Base-by-base conservation (phyloP, 2,888 invertebrate genomes). In the Hydroisotoma schaefferi region DNA sequence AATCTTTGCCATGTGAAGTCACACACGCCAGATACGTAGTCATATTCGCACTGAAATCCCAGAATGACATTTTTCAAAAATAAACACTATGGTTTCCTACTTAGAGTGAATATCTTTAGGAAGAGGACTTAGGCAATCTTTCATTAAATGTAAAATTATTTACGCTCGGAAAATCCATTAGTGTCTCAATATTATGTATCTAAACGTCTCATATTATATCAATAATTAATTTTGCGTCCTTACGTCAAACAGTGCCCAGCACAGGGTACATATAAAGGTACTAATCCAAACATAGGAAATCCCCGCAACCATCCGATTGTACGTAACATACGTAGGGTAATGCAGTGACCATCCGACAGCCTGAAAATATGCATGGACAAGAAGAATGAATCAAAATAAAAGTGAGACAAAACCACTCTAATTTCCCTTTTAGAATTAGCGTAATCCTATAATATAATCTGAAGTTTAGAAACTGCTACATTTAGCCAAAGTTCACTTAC, bases 281-380 rank as follows among this genome's bases (percentile, higher is more conserved):
- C n/a, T 44, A 1, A 44, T 40, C 62, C 62, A 63, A n/a, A 52
- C 33, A 22, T n/a, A 28, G 15, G 15, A 20, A n/a, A 51, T 51
- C 18, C 33, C 53, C 4, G 15, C 12, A 4, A 20, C 22, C 33
- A 63, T 26, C 43, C 59, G 43, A 1, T 29, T 40, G 51, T 53
- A 46, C 20, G 63, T 63, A 10, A 63, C 44, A 46, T 29, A 54
- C 22, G 20, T 37, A 15, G 59, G 57, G 25, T 63, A 63, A 49
- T 63, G 59, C 1, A 63, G 28, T 2, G 63, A 44, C 63, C 63
- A 63, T 22, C 58, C 44, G 27, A 63, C 57, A 47, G 61, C 61
- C 60, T 60, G 29, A 37, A 40, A 26, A 58, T 20, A 15, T 52
- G 23, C 10, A 37, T n/a, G 18, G 29, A 15, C 18, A 18, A 20